Percentiles rank a stretch among this genome's conserved stretches.
Evolutionary conservation across 2,113 vertebrate genomes (phyloP).

Genomic region (Hippocampus zosterae): DNA sequence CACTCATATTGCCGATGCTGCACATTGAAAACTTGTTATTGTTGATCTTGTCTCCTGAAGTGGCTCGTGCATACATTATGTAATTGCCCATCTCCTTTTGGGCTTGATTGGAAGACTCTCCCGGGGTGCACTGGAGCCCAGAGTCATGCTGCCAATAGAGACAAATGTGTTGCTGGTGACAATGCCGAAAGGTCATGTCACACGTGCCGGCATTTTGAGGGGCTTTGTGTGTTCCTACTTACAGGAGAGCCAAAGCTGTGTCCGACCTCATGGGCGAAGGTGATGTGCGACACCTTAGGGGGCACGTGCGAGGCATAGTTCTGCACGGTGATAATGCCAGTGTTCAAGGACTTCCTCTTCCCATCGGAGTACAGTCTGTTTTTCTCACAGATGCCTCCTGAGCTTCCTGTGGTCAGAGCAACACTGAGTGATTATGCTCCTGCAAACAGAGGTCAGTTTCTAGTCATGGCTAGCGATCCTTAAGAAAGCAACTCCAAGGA

Average conservation of each 20-base stretch:
- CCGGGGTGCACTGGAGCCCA: slow-evolving; percentile 90
- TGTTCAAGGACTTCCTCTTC: slow-evolving; percentile 95
- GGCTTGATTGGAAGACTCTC: slow-evolving; percentile 83
- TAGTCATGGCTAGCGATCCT: no score
- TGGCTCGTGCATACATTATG: slow-evolving; percentile 98
- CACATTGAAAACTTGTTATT: slow-evolving; percentile 97
- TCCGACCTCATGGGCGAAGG: slow-evolving; percentile 96
- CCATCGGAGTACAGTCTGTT: slow-evolving; percentile 90
- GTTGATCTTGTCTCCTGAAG: slow-evolving; percentile 92
- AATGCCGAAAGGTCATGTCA: background rate
- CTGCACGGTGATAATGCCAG: slow-evolving; percentile 97
- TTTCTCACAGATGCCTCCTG: slow-evolving; percentile 96
- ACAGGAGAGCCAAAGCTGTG: slow-evolving; percentile 99
- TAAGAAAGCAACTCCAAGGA: no score
- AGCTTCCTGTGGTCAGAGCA: slow-evolving; percentile 77
- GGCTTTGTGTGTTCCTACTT: slow-evolving; percentile 62
- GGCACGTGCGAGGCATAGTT: slow-evolving; percentile 98
- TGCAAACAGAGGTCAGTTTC: background rate
- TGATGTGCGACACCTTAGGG: slow-evolving; percentile 97
- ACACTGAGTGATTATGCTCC: background rate
- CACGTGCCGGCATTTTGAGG: background rate
- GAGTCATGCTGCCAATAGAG: slow-evolving; percentile 85
- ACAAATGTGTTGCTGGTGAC: background rate
- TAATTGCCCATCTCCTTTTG: slow-evolving; percentile 93
- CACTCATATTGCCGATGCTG: slow-evolving; percentile 92